Evolutionary conservation across 1,140 invertebrate genomes (phyloP).

Genomic region (Eubasilissa regina): DNA sequence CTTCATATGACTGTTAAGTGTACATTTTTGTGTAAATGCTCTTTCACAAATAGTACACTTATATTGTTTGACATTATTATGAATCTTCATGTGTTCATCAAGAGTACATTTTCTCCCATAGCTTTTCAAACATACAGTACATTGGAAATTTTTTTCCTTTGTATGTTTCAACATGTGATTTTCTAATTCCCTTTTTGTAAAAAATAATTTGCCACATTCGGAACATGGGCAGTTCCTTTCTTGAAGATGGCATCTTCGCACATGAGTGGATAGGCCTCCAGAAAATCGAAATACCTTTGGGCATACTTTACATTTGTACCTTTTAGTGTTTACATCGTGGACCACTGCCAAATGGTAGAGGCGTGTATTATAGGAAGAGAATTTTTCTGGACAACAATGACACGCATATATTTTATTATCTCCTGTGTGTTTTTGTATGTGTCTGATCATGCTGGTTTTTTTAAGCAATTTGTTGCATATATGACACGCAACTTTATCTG

Average conservation of each 20-base stretch:
- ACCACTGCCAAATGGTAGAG: constrained; percentile 47
- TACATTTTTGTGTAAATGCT: constrained; percentile 71
- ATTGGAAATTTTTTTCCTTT: constrained; percentile 76
- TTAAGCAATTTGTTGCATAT: constrained; percentile 32
- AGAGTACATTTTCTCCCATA: constrained; percentile 81
- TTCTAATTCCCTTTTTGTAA: constrained; percentile 39
- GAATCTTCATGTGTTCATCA: constrained; percentile 80
- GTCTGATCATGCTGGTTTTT: constrained; percentile 50
- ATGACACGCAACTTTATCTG: constrained; percentile 26
- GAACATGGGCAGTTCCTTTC: constrained; percentile 48
- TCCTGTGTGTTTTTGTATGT: constrained; percentile 47
- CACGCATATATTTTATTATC: constrained; percentile 52
- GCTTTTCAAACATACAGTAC: constrained; percentile 71
- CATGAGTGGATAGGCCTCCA: constrained; percentile 46
- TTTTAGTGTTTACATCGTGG: constrained; percentile 40
- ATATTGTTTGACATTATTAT: constrained; percentile 72
- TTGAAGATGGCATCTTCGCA: constrained; percentile 53
- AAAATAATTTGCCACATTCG: constrained; percentile 50
- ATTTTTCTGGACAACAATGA: constrained; percentile 48
- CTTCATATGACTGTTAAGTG: constrained; percentile 68
- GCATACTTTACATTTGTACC: constrained; percentile 50
- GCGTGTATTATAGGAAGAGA: constrained; percentile 48
- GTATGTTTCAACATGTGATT: constrained; percentile 76
- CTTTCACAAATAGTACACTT: constrained; percentile 71
- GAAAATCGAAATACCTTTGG: constrained; percentile 46